These are phyloP conservation scores for Leptodactylus fallax DNA, from an alignment of 2,797 vertebrate genomes.

Conservation along the genomic window DNA sequence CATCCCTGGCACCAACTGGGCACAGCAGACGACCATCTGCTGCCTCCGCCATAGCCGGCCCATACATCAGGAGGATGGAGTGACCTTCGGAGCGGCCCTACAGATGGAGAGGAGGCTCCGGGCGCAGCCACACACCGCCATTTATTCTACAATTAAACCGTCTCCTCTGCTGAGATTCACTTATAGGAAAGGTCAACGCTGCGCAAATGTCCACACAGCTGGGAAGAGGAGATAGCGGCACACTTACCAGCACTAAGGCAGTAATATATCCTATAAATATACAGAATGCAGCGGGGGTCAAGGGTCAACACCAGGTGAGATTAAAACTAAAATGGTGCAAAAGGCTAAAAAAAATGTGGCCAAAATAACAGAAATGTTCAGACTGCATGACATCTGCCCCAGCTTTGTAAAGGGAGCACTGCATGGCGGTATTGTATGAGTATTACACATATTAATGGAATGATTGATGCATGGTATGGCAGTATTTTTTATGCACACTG, in stretches of 20 bases:
- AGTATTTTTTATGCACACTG: too few species aligned
- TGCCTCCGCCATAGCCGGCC: neutral
- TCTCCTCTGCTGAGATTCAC: neutral
- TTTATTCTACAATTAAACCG: conserved; percentile 5
- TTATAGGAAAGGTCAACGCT: neutral
- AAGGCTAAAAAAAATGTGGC: neutral
- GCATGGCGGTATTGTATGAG: too few species aligned
- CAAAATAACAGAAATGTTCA: neutral
- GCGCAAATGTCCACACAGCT: neutral
- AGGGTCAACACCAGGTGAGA: too few species aligned
- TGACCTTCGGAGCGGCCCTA: conserved; percentile 24
- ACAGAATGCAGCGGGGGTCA: too few species aligned
- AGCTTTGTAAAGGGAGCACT: too few species aligned
- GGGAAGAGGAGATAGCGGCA: neutral
- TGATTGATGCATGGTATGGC: too few species aligned
- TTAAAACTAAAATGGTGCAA: too few species aligned
- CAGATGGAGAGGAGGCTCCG: conserved; percentile 22
- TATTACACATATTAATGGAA: too few species aligned
- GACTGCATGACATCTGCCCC: too few species aligned
- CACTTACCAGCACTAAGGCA: neutral
- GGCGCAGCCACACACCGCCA: neutral
- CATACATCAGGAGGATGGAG: neutral
- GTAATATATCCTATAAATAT: neutral
- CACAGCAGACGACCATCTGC: conserved; percentile 33
- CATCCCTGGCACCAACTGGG: conserved; percentile 16